Conservation (phyloP, 2,113 vertebrate genomes). For the Rhodinocichla rosea region DNA sequence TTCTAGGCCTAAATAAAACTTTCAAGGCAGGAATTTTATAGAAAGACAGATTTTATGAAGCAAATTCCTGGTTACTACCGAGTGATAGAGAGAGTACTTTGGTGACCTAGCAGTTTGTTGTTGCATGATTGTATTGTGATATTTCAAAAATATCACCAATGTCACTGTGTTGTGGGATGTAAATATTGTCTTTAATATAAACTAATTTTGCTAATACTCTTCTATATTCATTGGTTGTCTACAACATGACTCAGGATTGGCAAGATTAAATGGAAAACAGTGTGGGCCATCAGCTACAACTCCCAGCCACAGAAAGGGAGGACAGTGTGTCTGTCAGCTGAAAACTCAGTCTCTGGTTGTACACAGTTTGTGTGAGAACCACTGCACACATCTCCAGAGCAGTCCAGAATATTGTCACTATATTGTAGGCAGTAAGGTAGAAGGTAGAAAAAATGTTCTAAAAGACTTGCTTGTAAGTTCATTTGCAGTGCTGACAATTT, state of each 20-base stretch:
- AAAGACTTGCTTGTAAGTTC: not conserved
- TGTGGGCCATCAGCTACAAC: not conserved
- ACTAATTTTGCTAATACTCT: not conserved
- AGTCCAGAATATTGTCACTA: not conserved
- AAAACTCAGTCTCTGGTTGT: not conserved
- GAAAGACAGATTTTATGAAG: not conserved
- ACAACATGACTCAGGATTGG: not conserved
- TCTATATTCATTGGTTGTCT: not conserved
- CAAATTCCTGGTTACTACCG: not conserved
- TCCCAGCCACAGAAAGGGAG: not conserved
- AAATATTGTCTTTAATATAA: not conserved
- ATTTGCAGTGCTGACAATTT: not conserved
- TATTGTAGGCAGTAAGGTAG: not conserved
- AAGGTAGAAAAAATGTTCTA: not conserved
- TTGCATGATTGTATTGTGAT: not conserved
- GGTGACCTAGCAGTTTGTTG: not conserved
- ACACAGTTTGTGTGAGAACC: not conserved
- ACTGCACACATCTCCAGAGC: not conserved
- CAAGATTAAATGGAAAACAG: not conserved
- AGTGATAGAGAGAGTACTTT: not conserved
- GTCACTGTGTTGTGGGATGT: not conserved
- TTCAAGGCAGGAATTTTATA: not conserved
- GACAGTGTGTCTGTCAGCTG: not conserved
- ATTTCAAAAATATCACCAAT: not conserved
- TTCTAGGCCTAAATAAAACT: constrained; percentile 1